Percentiles rank a stretch among this genome's conserved stretches.
Evolutionary conservation across 2,113 vertebrate genomes (phyloP).

Genomic region (Pachycephala philippinensis): DNA sequence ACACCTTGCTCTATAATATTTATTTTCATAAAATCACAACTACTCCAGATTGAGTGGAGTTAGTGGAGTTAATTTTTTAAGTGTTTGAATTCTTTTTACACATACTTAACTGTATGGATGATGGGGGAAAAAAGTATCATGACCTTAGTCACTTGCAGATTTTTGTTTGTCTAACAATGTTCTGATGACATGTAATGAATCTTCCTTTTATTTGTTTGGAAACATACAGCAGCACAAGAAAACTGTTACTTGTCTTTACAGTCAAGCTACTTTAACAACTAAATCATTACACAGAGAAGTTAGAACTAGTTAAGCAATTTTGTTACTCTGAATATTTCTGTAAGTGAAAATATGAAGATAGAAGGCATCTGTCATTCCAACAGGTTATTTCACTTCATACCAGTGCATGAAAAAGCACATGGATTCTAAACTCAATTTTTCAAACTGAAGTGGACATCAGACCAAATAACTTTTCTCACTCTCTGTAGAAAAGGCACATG

Average conservation of each 20-base stretch:
- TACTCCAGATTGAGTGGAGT: background rate
- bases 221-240: background rate
- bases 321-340: background rate
- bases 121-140: background rate
- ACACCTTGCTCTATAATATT: background rate
- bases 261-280: background rate
- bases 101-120: background rate
- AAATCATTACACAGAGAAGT: background rate
- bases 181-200: background rate
- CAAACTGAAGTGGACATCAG: background rate
- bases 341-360: background rate
- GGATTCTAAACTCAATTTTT: background rate
- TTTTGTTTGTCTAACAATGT: background rate
- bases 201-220: background rate
- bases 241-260: background rate
- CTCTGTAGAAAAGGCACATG: background rate
- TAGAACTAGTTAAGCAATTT: background rate
- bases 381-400: background rate
- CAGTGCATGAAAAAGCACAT: background rate
- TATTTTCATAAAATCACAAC: background rate
- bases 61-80: background rate
- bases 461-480: background rate
- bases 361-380: background rate
- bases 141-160: background rate
- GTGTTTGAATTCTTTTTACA: background rate